Conservation (phyloP, 1,140 invertebrate species). For the Probaryconus sp. region DNA sequence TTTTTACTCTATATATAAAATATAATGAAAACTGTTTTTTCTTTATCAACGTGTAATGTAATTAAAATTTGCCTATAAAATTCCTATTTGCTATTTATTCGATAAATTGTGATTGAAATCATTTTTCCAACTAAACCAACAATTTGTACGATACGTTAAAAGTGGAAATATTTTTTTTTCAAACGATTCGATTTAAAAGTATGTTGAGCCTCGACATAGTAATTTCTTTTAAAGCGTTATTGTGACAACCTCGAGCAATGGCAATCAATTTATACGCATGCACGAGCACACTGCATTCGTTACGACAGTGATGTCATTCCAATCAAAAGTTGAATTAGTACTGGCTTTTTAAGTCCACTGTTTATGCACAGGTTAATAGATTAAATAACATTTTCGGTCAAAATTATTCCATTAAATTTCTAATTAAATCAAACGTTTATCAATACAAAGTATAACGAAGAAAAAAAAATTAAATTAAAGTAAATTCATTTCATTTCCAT, state of each 20-base stretch:
- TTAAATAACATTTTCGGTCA: constrained; percentile 1
- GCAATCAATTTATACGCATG: constrained; percentile 2
- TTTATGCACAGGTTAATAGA: constrained; percentile 12
- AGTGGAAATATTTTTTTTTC: no score
- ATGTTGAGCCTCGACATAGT: no score
- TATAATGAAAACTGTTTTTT: no score
- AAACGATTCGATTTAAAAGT: no score
- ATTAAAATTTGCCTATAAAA: no score
- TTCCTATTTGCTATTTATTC: no score
- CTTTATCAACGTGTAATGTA: no score
- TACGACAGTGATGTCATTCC: constrained; percentile 4
- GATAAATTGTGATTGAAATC: no score
- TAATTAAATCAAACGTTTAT: constrained; percentile 10
- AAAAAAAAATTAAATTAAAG: not conserved
- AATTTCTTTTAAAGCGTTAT: not conserved
- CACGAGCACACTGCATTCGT: not conserved
- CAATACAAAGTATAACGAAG: not conserved
- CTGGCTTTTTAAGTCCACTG: constrained; percentile 1
- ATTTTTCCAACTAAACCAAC: no score
- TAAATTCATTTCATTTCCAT: constrained; percentile 12
- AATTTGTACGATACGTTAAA: no score
- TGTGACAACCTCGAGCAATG: not conserved
- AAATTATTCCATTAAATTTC: not conserved
- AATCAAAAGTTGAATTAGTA: constrained; percentile 4
- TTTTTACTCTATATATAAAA: no score